Percentiles rank a stretch among this genome's conserved stretches.
phyloP scores from a whole-genome alignment of 2,888 invertebrate species.

The Ennomos quercinarius region DNA sequence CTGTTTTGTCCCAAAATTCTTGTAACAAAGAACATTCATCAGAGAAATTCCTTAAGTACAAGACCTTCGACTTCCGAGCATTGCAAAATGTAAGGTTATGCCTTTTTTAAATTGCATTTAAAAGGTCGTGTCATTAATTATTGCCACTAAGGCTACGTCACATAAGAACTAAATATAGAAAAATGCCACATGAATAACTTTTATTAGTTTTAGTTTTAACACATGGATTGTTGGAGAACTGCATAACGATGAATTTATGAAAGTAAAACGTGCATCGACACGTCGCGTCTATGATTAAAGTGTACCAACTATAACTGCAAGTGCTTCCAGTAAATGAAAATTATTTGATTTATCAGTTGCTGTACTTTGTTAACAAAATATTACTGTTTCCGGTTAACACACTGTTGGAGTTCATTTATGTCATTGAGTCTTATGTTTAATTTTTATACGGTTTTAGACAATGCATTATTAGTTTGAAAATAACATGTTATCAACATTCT shows the following conservation, averaged over 20 bases:
- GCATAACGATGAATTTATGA: too few species aligned
- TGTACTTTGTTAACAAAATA: constrained; percentile 1
- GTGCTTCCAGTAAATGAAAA: background rate
- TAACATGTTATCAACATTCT: too few species aligned
- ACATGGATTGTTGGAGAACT: too few species aligned
- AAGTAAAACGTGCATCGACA: too few species aligned
- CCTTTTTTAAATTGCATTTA: constrained; percentile 7
- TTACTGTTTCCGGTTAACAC: background rate
- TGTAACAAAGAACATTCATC: too few species aligned
- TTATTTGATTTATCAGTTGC: background rate
- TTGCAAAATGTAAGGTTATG: background rate
- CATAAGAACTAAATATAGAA: background rate
- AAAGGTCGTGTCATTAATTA: background rate
- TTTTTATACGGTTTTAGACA: background rate
- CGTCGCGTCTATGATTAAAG: too few species aligned
- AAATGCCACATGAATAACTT: background rate
- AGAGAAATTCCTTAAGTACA: background rate
- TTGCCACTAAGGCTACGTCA: background rate
- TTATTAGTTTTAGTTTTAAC: too few species aligned
- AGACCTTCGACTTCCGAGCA: constrained; percentile 2
- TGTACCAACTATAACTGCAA: background rate
- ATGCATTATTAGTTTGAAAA: too few species aligned
- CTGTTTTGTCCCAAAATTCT: too few species aligned
- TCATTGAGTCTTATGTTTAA: background rate
- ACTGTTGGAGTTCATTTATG: constrained; percentile 4